Conservation (phyloP, 2,797 vertebrate genomes). For the Takifugu rubripes region DNA sequence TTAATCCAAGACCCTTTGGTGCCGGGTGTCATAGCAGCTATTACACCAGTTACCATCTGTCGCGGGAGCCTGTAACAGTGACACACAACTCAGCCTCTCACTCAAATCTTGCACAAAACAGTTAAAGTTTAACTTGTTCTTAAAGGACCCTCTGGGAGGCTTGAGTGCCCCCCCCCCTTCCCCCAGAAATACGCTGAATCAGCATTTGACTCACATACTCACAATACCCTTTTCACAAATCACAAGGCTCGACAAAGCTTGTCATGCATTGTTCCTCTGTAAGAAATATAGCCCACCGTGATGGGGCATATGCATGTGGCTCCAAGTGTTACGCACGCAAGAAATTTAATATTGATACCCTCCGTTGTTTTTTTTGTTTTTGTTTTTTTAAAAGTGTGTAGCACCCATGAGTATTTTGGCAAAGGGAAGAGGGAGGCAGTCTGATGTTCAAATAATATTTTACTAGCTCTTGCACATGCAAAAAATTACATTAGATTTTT, state of each 20-base stretch:
- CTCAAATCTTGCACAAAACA: conserved; percentile 73
- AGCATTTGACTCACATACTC: conserved; percentile 75
- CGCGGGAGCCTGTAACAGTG: conserved; percentile 19
- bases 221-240: conserved; percentile 78
- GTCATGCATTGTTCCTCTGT: conserved; percentile 57
- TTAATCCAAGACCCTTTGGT: background rate
- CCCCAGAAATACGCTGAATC: conserved; percentile 85
- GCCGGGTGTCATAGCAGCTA: conserved; percentile 5
- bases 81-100: conserved; percentile 25
- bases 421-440: background rate
- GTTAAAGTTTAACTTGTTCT: conserved; percentile 96
- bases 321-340: conserved; percentile 20
- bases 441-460: conserved; percentile 38
- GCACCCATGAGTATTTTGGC: conserved; percentile 9
- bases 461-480: conserved; percentile 42
- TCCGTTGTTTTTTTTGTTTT: conserved; percentile 19
- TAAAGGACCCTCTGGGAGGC: conserved; percentile 70
- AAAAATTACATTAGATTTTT: conserved; percentile 4
- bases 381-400: conserved; percentile 8
- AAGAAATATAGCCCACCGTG: conserved; percentile 45
- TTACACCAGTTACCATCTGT: conserved; percentile 26
- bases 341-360: conserved; percentile 6
- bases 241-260: conserved; percentile 65
- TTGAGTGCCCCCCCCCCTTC: conserved; percentile 46
- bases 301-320: conserved; percentile 20